A percentile compares a stretch with the other conserved stretches of the same genome.
Evolutionary conservation across 2,888 invertebrate genomes (phyloP).

Genomic region (Stenchaetothrips biformis): DNA sequence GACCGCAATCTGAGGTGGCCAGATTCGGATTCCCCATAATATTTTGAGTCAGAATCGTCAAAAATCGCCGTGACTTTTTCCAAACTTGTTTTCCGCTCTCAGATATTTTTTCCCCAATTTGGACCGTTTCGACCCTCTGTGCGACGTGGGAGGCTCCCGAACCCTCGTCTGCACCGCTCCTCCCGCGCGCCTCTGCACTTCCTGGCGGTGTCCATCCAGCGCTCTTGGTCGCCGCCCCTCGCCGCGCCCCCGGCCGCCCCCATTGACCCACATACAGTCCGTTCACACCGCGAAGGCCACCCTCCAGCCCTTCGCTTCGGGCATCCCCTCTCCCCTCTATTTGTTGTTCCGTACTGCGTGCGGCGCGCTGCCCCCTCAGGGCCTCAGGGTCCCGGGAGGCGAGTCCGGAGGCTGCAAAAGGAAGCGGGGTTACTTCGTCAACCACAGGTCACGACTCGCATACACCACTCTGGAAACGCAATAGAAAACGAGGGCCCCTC

Average conservation of each 20-base stretch:
- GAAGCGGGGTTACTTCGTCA: too few relatives aligned
- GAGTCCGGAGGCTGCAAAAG: background rate
- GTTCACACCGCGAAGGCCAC: conserved; percentile 11
- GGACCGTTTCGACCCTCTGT: too few relatives aligned
- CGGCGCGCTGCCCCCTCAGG: background rate
- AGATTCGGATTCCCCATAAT: too few relatives aligned
- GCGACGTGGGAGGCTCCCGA: too few relatives aligned
- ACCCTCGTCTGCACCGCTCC: background rate
- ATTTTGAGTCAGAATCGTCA: too few relatives aligned
- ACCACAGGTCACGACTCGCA: too few relatives aligned
- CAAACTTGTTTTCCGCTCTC: too few relatives aligned
- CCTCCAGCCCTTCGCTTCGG: background rate
- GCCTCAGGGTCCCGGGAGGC: background rate
- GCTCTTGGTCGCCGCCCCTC: background rate
- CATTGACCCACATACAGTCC: conserved; percentile 10
- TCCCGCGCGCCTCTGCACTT: background rate
- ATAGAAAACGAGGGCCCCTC: conserved; percentile 44
- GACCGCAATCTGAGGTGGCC: too few relatives aligned
- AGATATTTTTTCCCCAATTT: too few relatives aligned
- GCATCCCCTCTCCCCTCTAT: background rate
- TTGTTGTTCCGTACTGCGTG: background rate
- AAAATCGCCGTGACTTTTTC: too few relatives aligned
- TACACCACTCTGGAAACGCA: too few relatives aligned
- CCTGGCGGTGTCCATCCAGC: background rate
- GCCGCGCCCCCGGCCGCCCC: background rate